Evolutionary conservation across 2,113 vertebrate genomes (phyloP).

Genomic region (Peromyscus californicus): DNA sequence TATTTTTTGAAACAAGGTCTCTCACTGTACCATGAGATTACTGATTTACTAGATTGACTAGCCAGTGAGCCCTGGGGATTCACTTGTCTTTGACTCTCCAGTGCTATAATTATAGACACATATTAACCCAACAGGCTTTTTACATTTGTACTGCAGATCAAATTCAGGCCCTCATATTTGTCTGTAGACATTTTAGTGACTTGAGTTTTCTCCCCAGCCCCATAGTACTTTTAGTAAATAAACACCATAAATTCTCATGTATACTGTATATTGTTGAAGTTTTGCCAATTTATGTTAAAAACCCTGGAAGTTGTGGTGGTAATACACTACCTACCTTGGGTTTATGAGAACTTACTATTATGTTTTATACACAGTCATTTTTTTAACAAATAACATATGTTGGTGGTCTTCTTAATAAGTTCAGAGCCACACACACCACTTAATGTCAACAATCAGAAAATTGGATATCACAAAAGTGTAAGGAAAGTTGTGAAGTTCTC

Average conservation of each 20-base stretch:
- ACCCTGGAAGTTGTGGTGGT: not conserved
- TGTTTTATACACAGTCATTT: not conserved
- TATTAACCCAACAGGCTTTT: too few relatives aligned
- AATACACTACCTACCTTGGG: not conserved
- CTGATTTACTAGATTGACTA: not conserved
- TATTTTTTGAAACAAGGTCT: not conserved
- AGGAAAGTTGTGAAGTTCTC: not conserved
- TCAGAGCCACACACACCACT: not conserved
- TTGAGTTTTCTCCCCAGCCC: not conserved
- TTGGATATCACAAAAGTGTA: not conserved
- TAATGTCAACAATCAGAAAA: not conserved
- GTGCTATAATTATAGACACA: not conserved
- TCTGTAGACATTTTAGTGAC: not conserved
- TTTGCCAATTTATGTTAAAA: not conserved
- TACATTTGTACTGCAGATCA: not conserved
- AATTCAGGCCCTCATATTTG: not conserved
- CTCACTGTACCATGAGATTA: not conserved
- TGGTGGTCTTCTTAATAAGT: not conserved
- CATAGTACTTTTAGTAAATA: not conserved
- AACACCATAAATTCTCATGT: not conserved
- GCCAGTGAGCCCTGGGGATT: not conserved
- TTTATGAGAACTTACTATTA: not conserved
- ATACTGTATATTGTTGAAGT: rapidly evolving
- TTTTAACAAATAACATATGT: not conserved
- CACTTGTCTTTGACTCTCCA: not conserved